Base-by-base conservation (phyloP, 2,113 vertebrate genomes). In the Bos indicus region DNA sequence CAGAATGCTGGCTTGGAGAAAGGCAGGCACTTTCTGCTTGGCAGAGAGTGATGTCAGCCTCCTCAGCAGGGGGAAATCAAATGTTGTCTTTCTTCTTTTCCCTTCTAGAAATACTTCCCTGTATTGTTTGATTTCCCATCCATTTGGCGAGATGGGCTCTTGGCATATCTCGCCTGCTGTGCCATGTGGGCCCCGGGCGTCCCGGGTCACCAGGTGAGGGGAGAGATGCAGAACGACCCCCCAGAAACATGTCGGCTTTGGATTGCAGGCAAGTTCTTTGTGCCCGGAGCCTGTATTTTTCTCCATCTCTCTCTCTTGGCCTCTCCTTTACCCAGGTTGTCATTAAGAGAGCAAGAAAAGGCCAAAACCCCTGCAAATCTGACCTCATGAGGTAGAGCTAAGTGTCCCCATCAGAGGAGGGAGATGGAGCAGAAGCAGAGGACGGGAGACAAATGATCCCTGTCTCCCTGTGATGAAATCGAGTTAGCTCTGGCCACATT, bases 11-110 rank as follows among this genome's bases (percentile, higher is more conserved):
- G 95, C 83, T 83, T 77, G 57, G 88, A 91, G 91, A 97, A 97
- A 97, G 77, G 86, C 96, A 56, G 98, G 96, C 98, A 88, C 88
- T 89, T 97, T 91, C 93, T 98, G 97, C 98, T 98, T 98, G 98
- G 98, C 96, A 96, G 97, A 97, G 5, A 92, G 96, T 95, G 91
- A 97, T 97, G 98, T 98, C 97, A 98, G 97, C 97, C 87, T 97
- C 96, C 98, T 90, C 97, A 98, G 98, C 56, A 2, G 92, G 87
- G 71, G 80, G 74, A 33, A 26, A 83, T 93, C 43, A 6, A 91
- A 94, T 33, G 57, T 62, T 91, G 93, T 84, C 91, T 94, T 92
- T 74, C 88, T 91, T 94, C 89, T 94, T 91, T 93, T 89, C 74
- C 36, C 56, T 95, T 94, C 56, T 46, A 43, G 77, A 95, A 96